These are phyloP conservation scores for Drosophila testacea DNA, from an alignment of 2,888 invertebrate genomes.

Conservation along the genomic window DNA sequence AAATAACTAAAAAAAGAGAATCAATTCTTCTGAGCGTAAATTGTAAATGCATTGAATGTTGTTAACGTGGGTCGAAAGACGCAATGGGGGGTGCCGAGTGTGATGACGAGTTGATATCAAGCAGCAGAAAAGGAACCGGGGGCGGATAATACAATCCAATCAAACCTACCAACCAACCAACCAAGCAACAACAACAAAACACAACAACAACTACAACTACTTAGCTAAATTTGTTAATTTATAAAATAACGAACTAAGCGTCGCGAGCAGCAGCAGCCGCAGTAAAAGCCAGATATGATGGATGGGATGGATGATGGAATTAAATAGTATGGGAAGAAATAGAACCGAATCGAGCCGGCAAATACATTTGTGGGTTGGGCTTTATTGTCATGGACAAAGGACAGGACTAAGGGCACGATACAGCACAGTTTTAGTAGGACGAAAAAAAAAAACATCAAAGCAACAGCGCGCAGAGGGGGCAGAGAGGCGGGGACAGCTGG, in stretches of 20 bases:
- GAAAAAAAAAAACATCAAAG: conserved; percentile 9
- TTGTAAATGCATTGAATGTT: conserved; percentile 60
- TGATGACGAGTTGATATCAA: conserved; percentile 57
- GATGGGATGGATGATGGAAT: conserved; percentile 40
- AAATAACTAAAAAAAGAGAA: conserved; percentile 23
- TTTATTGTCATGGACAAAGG: conserved; percentile 13
- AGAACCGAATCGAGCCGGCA: conserved; percentile 12
- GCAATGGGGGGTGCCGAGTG: conserved; percentile 30
- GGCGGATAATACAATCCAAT: conserved; percentile 67
- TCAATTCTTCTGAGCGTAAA: conserved; percentile 44
- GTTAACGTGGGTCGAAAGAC: conserved; percentile 35
- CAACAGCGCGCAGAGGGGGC: conserved; percentile 8
- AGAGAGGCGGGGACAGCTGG: conserved; percentile 40
- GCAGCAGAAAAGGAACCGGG: conserved; percentile 22
- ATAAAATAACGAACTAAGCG: conserved; percentile 80
- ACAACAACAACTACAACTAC: conserved; percentile 73
- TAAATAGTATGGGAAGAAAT: conserved; percentile 16
- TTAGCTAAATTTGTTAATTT: conserved; percentile 81
- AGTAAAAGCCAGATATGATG: conserved; percentile 52
- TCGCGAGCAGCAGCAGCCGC: conserved; percentile 52
- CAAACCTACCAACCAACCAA: conserved; percentile 63
- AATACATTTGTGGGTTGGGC: conserved; percentile 12
- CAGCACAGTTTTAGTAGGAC: conserved; percentile 27
- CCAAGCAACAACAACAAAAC: conserved; percentile 61
- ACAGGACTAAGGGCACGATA: conserved; percentile 20